Conservation (phyloP, 2,113 vertebrate genomes). For the Limanda limanda region DNA sequence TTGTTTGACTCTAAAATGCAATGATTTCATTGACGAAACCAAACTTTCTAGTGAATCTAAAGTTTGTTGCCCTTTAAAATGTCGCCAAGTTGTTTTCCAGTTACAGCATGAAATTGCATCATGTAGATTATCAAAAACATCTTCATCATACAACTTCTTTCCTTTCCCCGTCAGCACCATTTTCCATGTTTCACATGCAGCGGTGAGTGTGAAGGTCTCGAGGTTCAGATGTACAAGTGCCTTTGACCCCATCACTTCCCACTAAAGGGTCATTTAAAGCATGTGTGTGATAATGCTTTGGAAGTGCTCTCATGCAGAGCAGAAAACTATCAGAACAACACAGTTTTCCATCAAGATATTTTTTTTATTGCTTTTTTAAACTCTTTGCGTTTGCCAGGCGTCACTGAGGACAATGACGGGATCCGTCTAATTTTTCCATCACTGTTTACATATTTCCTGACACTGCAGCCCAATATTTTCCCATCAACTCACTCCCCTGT, state of each 20-base stretch:
- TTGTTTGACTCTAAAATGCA: neutral
- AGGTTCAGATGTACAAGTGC: slow-evolving; percentile 25
- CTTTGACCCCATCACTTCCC: slow-evolving; percentile 39
- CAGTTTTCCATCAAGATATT: slow-evolving; percentile 5
- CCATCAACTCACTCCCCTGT: slow-evolving; percentile 48
- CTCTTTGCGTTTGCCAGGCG: slow-evolving; percentile 9
- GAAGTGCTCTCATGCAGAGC: neutral
- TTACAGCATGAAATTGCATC: neutral
- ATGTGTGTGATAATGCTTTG: slow-evolving; percentile 19
- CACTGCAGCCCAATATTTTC: slow-evolving; percentile 50
- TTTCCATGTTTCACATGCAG: neutral
- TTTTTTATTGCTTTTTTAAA: slow-evolving; percentile 18
- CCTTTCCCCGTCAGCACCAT: neutral
- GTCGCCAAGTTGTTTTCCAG: neutral
- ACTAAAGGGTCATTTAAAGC: slow-evolving; percentile 35
- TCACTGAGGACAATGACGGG: slow-evolving; percentile 43
- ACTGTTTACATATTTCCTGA: slow-evolving; percentile 60
- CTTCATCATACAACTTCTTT: neutral
- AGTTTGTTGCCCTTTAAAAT: neutral
- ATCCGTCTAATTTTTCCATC: slow-evolving; percentile 52
- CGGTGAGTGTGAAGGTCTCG: slow-evolving; percentile 15
- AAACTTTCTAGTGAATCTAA: neutral
- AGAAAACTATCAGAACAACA: slow-evolving; percentile 11
- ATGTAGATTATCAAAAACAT: neutral
- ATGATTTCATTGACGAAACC: neutral